Percentiles rank a stretch among this genome's conserved stretches.
These are phyloP conservation scores for Eledone cirrhosa DNA, from an alignment of 2,888 invertebrate species.

Conservation along the genomic window DNA sequence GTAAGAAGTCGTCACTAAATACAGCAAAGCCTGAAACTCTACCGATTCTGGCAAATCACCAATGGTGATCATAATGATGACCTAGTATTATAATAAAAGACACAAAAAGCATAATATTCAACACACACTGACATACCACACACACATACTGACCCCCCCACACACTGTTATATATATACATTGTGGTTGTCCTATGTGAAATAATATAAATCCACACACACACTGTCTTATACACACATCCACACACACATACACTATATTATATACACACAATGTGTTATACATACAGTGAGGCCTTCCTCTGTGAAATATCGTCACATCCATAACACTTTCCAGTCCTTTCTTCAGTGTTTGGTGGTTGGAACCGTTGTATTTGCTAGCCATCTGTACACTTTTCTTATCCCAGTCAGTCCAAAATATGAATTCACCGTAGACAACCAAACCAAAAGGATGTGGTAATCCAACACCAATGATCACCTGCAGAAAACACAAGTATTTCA, in stretches of 20 bases:
- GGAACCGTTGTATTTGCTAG: constrained; percentile 69
- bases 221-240: too few species aligned
- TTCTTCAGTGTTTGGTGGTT: constrained; percentile 73
- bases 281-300: constrained; percentile 62
- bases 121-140: too few species aligned
- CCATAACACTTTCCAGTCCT: constrained; percentile 89
- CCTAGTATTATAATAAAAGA: too few species aligned
- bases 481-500: neutral
- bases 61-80: too few species aligned
- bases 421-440: constrained; percentile 87
- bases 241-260: too few species aligned
- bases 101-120: too few species aligned
- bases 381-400: constrained; percentile 83
- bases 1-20: too few species aligned
- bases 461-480: constrained; percentile 70
- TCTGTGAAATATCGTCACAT: constrained; percentile 74
- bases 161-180: constrained; percentile 47
- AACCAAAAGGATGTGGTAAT: constrained; percentile 89
- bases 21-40: too few species aligned
- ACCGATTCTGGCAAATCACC: too few species aligned
- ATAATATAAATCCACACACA: too few species aligned
- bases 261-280: too few species aligned
- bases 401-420: constrained; percentile 95
- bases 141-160: too few species aligned
- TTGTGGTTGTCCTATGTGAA: constrained; percentile 65